A percentile compares a stretch with the other conserved stretches of the same genome.
Evolutionary conservation across 2,797 vertebrate genomes (phyloP).

Genomic region (Simalia tracyae): DNA sequence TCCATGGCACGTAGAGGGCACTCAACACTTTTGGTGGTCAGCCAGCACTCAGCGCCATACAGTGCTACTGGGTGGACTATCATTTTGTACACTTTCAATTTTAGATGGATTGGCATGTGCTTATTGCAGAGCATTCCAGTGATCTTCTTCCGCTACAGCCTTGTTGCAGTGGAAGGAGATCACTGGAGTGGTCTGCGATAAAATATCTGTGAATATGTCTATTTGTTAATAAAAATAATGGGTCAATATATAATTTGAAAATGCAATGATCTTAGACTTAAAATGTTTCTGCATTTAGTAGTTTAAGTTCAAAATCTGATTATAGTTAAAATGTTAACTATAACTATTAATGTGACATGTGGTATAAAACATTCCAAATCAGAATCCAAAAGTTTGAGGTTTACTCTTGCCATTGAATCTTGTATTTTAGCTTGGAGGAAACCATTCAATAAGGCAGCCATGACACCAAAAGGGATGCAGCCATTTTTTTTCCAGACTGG

Average conservation of each 20-base stretch:
- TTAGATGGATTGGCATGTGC: no score
- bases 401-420: not conserved
- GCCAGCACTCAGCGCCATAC: no score
- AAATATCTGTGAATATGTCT: not conserved
- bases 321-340: not conserved
- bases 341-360: not conserved
- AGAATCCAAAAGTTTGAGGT: not conserved
- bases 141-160: no score
- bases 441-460: not conserved
- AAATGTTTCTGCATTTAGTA: not conserved
- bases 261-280: not conserved
- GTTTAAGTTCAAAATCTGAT: not conserved
- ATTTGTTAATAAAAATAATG: not conserved
- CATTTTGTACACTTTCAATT: no score
- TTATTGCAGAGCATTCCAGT: no score
- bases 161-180: no score
- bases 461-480: not conserved
- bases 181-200: no score
- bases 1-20: no score
- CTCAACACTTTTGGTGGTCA: no score
- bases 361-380: not conserved
- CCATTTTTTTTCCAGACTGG: not conserved
- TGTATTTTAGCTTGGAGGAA: not conserved
- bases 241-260: not conserved
- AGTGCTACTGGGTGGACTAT: no score